phyloP scores from a whole-genome alignment of 2,797 vertebrate genomes.

The Scolopax bukidnonensis region DNA sequence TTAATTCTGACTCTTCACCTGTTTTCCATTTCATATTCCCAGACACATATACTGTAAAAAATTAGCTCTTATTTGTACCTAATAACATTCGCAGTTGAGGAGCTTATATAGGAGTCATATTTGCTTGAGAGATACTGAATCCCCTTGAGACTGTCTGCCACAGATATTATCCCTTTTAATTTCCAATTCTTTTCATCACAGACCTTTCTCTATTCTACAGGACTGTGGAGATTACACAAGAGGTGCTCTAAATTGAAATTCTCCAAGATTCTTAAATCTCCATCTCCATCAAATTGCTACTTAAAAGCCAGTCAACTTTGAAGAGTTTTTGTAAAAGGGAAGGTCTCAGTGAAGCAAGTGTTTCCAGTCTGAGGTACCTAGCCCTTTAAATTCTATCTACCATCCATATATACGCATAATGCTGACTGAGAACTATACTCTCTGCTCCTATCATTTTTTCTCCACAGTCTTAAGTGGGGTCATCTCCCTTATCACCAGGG shows the following conservation, averaged over 20 bases:
- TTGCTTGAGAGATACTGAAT: slow-evolving; percentile 54
- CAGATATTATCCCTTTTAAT: slow-evolving; percentile 70
- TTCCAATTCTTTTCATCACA: slow-evolving; percentile 66
- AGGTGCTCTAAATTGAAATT: slow-evolving; percentile 50
- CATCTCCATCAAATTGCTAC: slow-evolving; percentile 46
- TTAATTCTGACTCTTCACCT: slow-evolving; percentile 55
- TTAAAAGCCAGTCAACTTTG: slow-evolving; percentile 33
- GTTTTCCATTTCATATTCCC: slow-evolving; percentile 38
- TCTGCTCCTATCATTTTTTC: slow-evolving; percentile 54
- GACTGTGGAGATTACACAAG: slow-evolving; percentile 49
- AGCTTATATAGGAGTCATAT: slow-evolving; percentile 51
- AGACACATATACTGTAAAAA: slow-evolving; percentile 50
- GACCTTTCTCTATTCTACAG: not conserved
- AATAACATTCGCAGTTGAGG: slow-evolving; percentile 57
- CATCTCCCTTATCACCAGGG: slow-evolving; percentile 64
- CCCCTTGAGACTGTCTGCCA: slow-evolving; percentile 59
- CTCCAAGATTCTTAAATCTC: slow-evolving; percentile 42
- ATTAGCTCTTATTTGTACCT: slow-evolving; percentile 63
- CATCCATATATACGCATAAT: slow-evolving; percentile 27
- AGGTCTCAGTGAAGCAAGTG: not conserved
- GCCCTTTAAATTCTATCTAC: slow-evolving; percentile 51
- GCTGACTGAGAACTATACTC: slow-evolving; percentile 60
- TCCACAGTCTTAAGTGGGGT: slow-evolving; percentile 60
- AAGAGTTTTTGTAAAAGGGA: slow-evolving; percentile 7
- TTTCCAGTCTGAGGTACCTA: slow-evolving; percentile 13